Evolutionary conservation across 2,888 invertebrate genomes (phyloP).

Genomic region (Epirrita christyi): DNA sequence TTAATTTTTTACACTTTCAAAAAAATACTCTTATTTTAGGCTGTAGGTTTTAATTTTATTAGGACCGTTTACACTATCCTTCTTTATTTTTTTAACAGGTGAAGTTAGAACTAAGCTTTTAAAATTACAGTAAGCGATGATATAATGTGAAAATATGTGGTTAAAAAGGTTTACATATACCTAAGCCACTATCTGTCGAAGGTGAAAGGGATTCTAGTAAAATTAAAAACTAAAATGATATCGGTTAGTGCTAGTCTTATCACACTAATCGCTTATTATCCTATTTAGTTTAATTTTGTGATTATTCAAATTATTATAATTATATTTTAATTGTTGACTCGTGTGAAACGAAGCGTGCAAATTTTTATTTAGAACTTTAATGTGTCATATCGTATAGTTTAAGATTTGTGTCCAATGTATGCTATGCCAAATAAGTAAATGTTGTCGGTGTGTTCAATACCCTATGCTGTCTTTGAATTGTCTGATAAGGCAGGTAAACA

Average conservation of each 20-base stretch:
- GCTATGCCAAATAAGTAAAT: constrained; percentile 52
- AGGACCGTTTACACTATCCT: too few relatives aligned
- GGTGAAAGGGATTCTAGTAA: too few relatives aligned
- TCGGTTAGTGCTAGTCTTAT: constrained; percentile 48
- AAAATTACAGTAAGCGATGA: too few relatives aligned
- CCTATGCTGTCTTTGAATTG: not conserved
- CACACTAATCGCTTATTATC: constrained; percentile 37
- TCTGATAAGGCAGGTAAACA: too few relatives aligned
- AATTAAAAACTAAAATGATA: constrained; percentile 17
- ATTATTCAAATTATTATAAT: constrained; percentile 49
- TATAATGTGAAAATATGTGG: too few relatives aligned
- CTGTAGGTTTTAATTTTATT: constrained; percentile 14
- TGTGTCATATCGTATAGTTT: constrained; percentile 66
- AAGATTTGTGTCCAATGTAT: constrained; percentile 44
- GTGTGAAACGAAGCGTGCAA: constrained; percentile 46
- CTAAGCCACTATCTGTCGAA: too few relatives aligned
- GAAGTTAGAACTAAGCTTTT: too few relatives aligned
- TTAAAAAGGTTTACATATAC: too few relatives aligned
- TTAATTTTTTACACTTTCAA: constrained; percentile 14
- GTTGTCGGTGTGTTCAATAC: constrained; percentile 33
- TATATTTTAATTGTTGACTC: constrained; percentile 63
- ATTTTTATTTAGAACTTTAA: constrained; percentile 49
- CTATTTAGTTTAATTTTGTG: constrained; percentile 56
- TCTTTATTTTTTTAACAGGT: too few relatives aligned
- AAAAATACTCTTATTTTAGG: constrained; percentile 30